Percentiles rank a stretch among this genome's conserved stretches.
phyloP scores from a whole-genome alignment of 2,113 vertebrate genomes.

The Phycodurus eques region DNA sequence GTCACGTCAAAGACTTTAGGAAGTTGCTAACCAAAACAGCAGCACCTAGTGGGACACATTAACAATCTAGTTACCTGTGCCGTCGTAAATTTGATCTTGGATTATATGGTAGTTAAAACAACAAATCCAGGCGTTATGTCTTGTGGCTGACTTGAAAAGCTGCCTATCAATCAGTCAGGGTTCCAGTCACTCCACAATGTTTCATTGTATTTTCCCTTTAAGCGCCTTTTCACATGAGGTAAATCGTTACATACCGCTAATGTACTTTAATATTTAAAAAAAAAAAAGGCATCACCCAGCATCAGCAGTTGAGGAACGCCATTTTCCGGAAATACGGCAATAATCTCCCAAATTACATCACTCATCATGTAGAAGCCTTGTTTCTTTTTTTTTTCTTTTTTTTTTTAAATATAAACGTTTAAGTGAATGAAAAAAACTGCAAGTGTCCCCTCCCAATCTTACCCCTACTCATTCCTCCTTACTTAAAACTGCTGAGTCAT shows the following conservation, averaged over 20 bases:
- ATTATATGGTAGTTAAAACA: neutral
- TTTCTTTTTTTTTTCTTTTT: neutral
- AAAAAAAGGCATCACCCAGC: too few species aligned
- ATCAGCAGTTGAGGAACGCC: too few species aligned
- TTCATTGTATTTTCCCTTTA: neutral
- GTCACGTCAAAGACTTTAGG: neutral
- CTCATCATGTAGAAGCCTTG: neutral
- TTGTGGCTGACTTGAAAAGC: neutral
- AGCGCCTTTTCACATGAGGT: neutral
- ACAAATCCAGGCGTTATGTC: neutral
- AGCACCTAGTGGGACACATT: neutral
- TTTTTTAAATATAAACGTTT: neutral
- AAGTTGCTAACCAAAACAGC: neutral
- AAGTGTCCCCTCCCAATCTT: neutral
- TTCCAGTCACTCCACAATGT: neutral
- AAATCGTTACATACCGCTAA: neutral
- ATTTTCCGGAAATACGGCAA: neutral
- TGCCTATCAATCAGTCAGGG: neutral
- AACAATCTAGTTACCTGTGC: neutral
- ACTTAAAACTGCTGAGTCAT: neutral
- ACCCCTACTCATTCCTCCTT: neutral
- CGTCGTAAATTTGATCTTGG: neutral
- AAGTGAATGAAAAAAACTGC: neutral
- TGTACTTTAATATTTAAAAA: neutral
- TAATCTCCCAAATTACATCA: neutral